Percentiles rank a stretch among this genome's conserved stretches.
phyloP scores from a whole-genome alignment of 2,888 invertebrate genomes.

The Gymnocheta viridis region DNA sequence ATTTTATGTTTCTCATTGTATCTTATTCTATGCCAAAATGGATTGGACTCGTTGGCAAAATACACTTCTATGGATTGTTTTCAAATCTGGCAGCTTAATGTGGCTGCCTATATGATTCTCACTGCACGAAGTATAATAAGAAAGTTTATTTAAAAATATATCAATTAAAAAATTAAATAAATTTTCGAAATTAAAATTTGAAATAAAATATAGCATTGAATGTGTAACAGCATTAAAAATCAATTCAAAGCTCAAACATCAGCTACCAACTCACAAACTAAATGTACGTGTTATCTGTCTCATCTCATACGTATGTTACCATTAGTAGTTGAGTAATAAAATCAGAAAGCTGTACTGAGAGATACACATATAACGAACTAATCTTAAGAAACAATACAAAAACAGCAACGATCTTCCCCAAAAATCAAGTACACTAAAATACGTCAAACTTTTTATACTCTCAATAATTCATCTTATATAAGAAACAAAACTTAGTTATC shows the following conservation, averaged over 20 bases:
- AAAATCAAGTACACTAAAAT: conserved; percentile 34
- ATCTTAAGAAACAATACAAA: conserved; percentile 69
- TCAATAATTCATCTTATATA: conserved; percentile 49
- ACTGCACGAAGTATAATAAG: conserved; percentile 36
- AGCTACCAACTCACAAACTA: conserved; percentile 32
- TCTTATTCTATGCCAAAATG: conserved; percentile 75
- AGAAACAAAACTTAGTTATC: conserved; percentile 25
- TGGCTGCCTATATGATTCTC: conserved; percentile 81
- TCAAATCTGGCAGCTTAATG: conserved; percentile 76
- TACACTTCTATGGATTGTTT: conserved; percentile 79
- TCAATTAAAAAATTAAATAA: conserved; percentile 24
- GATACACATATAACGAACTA: conserved; percentile 45
- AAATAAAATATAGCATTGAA: conserved; percentile 14
- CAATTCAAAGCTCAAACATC: conserved; percentile 31
- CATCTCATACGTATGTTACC: conserved; percentile 31
- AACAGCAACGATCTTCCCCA: conserved; percentile 70
- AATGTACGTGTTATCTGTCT: conserved; percentile 32
- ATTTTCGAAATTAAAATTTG: conserved; percentile 27
- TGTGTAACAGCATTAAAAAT: conserved; percentile 10
- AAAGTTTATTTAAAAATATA: conserved; percentile 33
- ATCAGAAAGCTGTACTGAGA: conserved; percentile 20
- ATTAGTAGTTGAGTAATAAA: conserved; percentile 47
- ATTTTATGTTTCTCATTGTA: conserved; percentile 22
- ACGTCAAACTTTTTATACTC: conserved; percentile 69
- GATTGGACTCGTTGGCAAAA: conserved; percentile 82